These are phyloP conservation scores for Orthosia gothica DNA, from an alignment of 2,888 invertebrate genomes.

Conservation along the genomic window DNA sequence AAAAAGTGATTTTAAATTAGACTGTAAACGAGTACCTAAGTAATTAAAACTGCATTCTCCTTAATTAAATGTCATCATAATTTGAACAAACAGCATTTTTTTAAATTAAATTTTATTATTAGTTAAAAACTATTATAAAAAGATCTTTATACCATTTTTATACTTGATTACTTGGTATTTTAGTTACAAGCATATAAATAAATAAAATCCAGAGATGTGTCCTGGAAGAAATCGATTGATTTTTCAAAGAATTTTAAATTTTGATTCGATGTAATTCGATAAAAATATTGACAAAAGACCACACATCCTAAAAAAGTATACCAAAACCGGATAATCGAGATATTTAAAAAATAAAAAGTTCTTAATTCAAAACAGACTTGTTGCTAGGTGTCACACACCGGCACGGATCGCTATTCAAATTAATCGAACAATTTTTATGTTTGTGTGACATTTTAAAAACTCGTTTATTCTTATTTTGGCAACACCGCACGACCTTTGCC, in stretches of 20 bases:
- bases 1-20: not conserved
- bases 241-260: too few relatives aligned
- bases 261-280: too few relatives aligned
- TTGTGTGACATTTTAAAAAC: conserved; percentile 86
- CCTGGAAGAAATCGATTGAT: too few relatives aligned
- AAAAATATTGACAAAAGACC: too few relatives aligned
- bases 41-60: not conserved
- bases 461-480: conserved; percentile 81
- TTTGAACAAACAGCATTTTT: too few relatives aligned
- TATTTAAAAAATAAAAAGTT: conserved; percentile 33
- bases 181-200: too few relatives aligned
- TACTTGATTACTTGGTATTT: too few relatives aligned
- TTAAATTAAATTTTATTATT: too few relatives aligned
- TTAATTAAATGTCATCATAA: not conserved
- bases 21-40: too few relatives aligned
- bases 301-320: not conserved
- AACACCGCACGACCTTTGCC: conserved; percentile 84
- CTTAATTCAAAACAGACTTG: conserved; percentile 40
- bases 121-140: too few relatives aligned
- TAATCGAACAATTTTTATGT: conserved; percentile 51
- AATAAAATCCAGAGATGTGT: too few relatives aligned
- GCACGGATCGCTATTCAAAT: conserved; percentile 49
- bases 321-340: not conserved
- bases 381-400: conserved; percentile 75
- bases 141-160: too few relatives aligned